These are phyloP conservation scores for Glyptemys insculpta DNA, from an alignment of 2,797 vertebrate species.

Conservation along the genomic window DNA sequence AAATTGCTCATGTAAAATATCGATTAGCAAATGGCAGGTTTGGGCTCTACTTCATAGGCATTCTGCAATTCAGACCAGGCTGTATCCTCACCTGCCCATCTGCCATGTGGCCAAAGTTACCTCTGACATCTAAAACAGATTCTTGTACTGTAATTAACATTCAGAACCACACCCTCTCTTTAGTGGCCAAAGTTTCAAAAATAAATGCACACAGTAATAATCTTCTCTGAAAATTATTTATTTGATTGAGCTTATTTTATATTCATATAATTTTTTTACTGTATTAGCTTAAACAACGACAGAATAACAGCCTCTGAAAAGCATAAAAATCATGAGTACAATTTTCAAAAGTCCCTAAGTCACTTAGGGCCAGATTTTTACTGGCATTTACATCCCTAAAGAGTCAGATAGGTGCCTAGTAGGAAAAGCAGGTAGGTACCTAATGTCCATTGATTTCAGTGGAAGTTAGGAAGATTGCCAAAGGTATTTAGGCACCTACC, in stretches of 20 bases:
- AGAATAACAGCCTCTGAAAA: background rate
- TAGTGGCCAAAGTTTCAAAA: background rate
- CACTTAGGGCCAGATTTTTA: background rate
- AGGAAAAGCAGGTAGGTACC: background rate
- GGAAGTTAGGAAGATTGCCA: background rate
- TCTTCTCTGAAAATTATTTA: background rate
- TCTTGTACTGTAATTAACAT: background rate
- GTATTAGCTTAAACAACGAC: background rate
- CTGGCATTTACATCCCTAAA: background rate
- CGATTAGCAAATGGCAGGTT: fast-evolving
- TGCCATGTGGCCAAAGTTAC: background rate
- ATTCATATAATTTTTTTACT: background rate
- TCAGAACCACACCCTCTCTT: background rate
- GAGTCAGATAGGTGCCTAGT: background rate
- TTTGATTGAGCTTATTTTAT: background rate
- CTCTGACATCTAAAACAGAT: background rate
- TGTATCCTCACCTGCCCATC: background rate
- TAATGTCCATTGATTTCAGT: background rate
- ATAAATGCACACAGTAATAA: background rate
- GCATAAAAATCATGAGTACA: background rate
- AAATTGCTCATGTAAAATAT: background rate
- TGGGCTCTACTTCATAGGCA: background rate
- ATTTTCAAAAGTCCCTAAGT: background rate
- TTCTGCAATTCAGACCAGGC: background rate
- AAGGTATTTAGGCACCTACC: background rate